Evolutionary conservation across 2,113 vertebrate genomes (phyloP).

Genomic region (Myanophis thanlyinensis): DNA sequence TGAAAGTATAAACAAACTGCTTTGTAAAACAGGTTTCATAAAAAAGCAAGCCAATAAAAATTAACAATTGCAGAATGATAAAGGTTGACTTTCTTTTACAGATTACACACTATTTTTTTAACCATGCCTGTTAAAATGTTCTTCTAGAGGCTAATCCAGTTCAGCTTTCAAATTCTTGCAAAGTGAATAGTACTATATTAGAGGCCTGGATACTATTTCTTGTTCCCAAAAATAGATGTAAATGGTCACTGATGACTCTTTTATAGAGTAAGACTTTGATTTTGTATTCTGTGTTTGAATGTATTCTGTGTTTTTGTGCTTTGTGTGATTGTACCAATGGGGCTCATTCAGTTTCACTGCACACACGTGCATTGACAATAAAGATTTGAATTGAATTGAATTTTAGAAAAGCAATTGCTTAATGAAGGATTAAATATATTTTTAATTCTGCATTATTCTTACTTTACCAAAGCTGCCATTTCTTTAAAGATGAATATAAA

Average conservation of each 20-base stretch:
- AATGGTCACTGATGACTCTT: not conserved
- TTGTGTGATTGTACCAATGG: no score
- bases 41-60: not conserved
- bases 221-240: not conserved
- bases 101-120: not conserved
- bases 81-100: not conserved
- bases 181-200: not conserved
- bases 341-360: no score
- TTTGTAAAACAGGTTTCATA: not conserved
- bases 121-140: not conserved
- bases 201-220: not conserved
- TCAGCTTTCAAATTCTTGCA: not conserved
- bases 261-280: not conserved
- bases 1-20: not conserved
- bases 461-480: not conserved
- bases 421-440: not conserved
- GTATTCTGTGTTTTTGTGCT: no score
- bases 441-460: not conserved
- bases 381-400: no score
- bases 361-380: no score
- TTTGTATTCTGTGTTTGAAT: no score
- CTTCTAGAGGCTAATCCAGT: not conserved
- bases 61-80: not conserved
- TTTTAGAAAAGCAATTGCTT: not conserved
- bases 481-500: not conserved